phyloP scores from a whole-genome alignment of 2,888 invertebrate species.

The Lycophotia porphyrea region DNA sequence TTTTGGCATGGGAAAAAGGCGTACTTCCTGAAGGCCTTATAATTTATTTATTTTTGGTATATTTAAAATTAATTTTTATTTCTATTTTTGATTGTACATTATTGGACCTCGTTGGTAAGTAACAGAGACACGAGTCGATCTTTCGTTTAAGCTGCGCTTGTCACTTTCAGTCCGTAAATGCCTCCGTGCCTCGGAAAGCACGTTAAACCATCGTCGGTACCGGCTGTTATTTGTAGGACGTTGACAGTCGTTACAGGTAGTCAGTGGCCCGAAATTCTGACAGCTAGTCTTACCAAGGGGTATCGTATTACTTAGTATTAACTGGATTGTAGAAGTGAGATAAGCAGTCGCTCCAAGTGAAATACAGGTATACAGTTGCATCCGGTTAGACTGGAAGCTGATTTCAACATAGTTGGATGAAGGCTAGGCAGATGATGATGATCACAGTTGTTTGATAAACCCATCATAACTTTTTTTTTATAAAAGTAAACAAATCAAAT shows the following conservation, averaged over 20 bases:
- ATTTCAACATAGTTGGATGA: neutral
- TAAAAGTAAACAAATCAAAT: too few species aligned
- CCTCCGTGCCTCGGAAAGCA: neutral
- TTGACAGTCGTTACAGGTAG: neutral
- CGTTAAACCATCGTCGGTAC: neutral
- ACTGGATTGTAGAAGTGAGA: neutral
- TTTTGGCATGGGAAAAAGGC: neutral
- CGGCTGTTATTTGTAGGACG: neutral
- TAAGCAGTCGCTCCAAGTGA: neutral
- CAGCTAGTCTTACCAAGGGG: neutral
- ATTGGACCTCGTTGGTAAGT: too few species aligned
- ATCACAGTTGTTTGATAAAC: neutral
- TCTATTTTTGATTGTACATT: neutral
- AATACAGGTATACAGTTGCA: neutral
- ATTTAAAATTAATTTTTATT: neutral
- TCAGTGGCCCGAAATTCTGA: neutral
- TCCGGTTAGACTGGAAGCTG: neutral
- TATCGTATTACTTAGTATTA: neutral
- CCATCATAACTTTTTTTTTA: too few species aligned
- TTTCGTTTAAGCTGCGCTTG: neutral
- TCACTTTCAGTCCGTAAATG: too few species aligned
- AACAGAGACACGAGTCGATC: neutral
- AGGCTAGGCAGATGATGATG: neutral
- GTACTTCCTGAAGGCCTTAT: neutral
- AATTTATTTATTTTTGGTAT: neutral